Evolutionary conservation across 1,140 invertebrate genomes (phyloP), one percentile per base, ranked within the genome.

Genomic region (Aethina tumida): DNA sequence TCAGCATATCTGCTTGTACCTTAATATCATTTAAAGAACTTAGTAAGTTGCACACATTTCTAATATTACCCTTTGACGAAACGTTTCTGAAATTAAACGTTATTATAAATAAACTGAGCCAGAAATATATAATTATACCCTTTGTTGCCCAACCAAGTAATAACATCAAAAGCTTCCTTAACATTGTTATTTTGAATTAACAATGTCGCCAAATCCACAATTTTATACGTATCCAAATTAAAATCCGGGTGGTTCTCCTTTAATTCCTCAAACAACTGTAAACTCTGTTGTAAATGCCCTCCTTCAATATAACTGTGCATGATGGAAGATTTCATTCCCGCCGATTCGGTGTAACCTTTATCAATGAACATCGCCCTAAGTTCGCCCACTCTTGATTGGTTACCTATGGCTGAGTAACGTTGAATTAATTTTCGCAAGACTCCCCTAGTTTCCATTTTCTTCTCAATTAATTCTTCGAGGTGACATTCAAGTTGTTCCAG

Each of bases 371-470:
- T 64, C 0, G 61, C 36, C 9, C 60, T 50, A 27, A 74, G 58
- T 34, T 70, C 54, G 14, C 63, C 57, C 0, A 68, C 68, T 5
- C 64, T 58, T 3, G 62, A 16, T 3, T 67, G 14, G 49, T 76
- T 67, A 0, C 66, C 65, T 2, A 64, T 43, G 6, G 51, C 50
- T 28, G 66, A 66, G 44, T 74, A 65, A 20, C 49, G 38, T 28
- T 70, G 64, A 1, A 77, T 49, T 17, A 78, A 47, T 38, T 60
- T 66, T 17, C 71, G 48, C 2, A 75, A 26, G 0, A 71, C 63
- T 0, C 70, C 69, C n/a, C 70, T 58, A 15, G 64, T 69, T 55
- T 73, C 69, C 63, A 71, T 64, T 7, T 62, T 58, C 45, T 76
- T 71, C 14, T 59, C 57, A 47, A 67, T 64, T 14, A 76, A 40